These are phyloP conservation scores for Drosophila flavopinicola DNA, from an alignment of 2,888 invertebrate genomes.

Conservation along the genomic window DNA sequence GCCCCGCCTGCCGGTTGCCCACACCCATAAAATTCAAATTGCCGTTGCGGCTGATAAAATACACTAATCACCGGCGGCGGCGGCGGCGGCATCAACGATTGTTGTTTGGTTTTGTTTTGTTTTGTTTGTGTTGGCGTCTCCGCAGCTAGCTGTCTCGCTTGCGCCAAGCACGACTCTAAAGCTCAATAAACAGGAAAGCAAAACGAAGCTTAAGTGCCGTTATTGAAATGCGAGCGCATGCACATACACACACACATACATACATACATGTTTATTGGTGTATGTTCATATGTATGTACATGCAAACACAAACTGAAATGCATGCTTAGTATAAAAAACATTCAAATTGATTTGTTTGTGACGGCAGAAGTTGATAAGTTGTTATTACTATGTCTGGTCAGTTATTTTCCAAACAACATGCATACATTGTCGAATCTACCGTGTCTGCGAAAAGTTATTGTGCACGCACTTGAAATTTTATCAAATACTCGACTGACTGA, in stretches of 20 bases:
- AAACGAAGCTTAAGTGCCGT: slow-evolving; percentile 52
- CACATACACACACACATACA: background rate
- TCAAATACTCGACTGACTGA: background rate
- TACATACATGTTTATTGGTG: too few species aligned
- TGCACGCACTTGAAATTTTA: background rate
- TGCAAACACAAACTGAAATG: background rate
- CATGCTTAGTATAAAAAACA: background rate
- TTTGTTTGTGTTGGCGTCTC: slow-evolving; percentile 14
- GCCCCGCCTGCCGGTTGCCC: slow-evolving; percentile 7
- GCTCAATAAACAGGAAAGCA: slow-evolving; percentile 47
- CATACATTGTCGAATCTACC: background rate
- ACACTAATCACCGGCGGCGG: slow-evolving; percentile 53
- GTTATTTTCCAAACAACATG: slow-evolving; percentile 31
- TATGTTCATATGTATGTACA: background rate
- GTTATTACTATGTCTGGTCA: slow-evolving; percentile 2
- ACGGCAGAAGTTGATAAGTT: slow-evolving; percentile 27
- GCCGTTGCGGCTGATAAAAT: slow-evolving; percentile 70
- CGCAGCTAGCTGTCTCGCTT: slow-evolving; percentile 16
- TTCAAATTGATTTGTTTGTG: slow-evolving; percentile 36
- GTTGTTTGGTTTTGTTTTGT: slow-evolving; percentile 7
- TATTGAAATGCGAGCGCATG: slow-evolving; percentile 48
- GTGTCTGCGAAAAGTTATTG: slow-evolving; percentile 9
- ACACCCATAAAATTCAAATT: slow-evolving; percentile 57
- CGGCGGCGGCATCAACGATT: slow-evolving; percentile 6
- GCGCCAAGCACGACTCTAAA: slow-evolving; percentile 37